Conservation (phyloP, 2,888 invertebrate genomes). For the Laspeyria flexula region DNA sequence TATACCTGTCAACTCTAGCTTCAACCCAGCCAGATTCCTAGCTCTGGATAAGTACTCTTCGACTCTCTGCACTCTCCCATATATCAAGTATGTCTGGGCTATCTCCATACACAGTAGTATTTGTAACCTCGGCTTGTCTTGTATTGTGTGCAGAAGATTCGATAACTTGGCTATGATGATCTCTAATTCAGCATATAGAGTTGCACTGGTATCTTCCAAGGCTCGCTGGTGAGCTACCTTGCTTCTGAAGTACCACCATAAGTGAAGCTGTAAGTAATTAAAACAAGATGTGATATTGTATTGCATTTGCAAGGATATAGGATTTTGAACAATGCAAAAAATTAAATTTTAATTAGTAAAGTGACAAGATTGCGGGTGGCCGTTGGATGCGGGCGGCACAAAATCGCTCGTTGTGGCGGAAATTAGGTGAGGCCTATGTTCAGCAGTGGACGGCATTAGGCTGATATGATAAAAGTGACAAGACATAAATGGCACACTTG, state of each 20-base stretch:
- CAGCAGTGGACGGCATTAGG: too few relatives aligned
- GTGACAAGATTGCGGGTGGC: too few relatives aligned
- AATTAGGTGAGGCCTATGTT: too few relatives aligned
- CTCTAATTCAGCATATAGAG: slow-evolving; percentile 87
- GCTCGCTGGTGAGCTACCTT: slow-evolving; percentile 91
- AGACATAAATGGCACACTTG: too few relatives aligned
- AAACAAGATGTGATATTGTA: too few relatives aligned
- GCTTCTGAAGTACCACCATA: slow-evolving; percentile 92
- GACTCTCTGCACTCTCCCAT: slow-evolving; percentile 90
- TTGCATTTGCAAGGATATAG: too few relatives aligned
- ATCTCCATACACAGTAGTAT: slow-evolving; percentile 80
- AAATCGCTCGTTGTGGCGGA: too few relatives aligned
- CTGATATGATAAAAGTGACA: too few relatives aligned
- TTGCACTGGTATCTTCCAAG: slow-evolving; percentile 90
- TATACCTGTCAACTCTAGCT: slow-evolving; percentile 89
- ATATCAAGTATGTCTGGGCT: slow-evolving; percentile 90
- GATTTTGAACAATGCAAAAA: too few relatives aligned
- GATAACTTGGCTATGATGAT: slow-evolving; percentile 73
- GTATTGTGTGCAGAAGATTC: slow-evolving; percentile 68
- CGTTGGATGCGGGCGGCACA: too few relatives aligned
- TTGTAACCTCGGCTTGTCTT: slow-evolving; percentile 64
- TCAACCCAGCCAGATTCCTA: slow-evolving; percentile 87
- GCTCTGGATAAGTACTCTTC: slow-evolving; percentile 89
- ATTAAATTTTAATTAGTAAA: too few relatives aligned
- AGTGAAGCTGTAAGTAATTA: slow-evolving; percentile 58